Conservation (phyloP, 2,888 invertebrate species). For the Lordiphosa andalusiaca region DNA sequence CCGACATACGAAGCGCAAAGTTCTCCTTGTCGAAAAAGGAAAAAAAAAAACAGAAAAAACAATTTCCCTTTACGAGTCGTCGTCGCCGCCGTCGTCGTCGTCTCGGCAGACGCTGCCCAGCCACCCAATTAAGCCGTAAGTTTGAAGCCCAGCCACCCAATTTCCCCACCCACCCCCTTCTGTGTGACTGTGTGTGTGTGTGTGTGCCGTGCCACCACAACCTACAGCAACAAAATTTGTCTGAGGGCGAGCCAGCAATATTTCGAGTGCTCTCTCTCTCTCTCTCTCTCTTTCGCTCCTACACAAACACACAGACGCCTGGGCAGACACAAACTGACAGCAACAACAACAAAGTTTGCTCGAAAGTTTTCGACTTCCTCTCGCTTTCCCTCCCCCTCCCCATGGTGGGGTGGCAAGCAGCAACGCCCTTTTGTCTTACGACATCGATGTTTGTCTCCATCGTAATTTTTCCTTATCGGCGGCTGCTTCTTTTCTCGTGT, state of each 20-base stretch:
- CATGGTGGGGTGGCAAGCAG: not conserved
- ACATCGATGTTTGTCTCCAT: constrained; percentile 24
- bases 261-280: constrained; percentile 34
- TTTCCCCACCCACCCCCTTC: constrained; percentile 1
- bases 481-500: constrained; percentile 11
- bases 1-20: constrained; percentile 23
- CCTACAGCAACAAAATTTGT: constrained; percentile 78
- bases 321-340: constrained; percentile 37
- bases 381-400: constrained; percentile 9
- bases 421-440: constrained; percentile 39
- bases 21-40: constrained; percentile 33
- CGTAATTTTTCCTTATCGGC: constrained; percentile 10
- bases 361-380: constrained; percentile 27
- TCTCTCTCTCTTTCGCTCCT: constrained; percentile 33
- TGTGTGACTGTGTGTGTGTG: not conserved
- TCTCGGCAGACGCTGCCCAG: constrained; percentile 71
- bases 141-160: constrained; percentile 6
- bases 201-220: constrained; percentile 67
- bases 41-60: constrained; percentile 37
- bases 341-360: constrained; percentile 43
- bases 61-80: constrained; percentile 57
- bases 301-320: constrained; percentile 37
- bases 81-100: constrained; percentile 39
- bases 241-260: constrained; percentile 59
- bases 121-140: constrained; percentile 73